Evolutionary conservation across 92 coral and sea anemone genomes (phyloP), one percentile per base, ranked within the genome.

Genomic region (Parazoanthus atlanticus): DNA sequence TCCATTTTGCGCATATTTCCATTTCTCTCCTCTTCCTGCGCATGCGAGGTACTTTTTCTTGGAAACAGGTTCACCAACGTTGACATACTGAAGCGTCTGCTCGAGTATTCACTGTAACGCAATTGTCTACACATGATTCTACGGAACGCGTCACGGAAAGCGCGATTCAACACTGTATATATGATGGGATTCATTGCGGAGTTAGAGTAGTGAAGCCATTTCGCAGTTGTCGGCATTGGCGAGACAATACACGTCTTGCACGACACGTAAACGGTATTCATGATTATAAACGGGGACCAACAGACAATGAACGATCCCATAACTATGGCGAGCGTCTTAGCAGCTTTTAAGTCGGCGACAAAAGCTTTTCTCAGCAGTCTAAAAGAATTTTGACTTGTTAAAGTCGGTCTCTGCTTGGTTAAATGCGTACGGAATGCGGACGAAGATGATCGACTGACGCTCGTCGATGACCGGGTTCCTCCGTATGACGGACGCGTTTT

Each of bases 191-290:
- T 95, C 61, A 95, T 91, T 25, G 96, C 92, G 64, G 96, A 93
- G 89, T 95, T 95, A 28, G 96, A 91, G 84, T 95, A 95, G 85
- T 93, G 95, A 58, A 95, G 96, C 98, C 98, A 95, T 88, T 95
- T 95, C 65, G 92, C 89, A 7, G 91, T 86, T 64, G 85, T 86
- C 36, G 88, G 67, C 46, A 88, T 58, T 0, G 21, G 21, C 5
- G 91, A 86, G n/a, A 91, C 82, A 41, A 95, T 91, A 13, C 81
- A 28, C 4, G 41, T 12, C 41, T 1, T 6, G 54, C 98, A 95
- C 10, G 98, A 82, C 23, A 86, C 94, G 31, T 82, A 41, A 0
- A 95, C 49, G 2, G 90, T 72, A 76, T 93, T 32, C 36, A 93
- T 89, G 7, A 95, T 83, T 54, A 95, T 95, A 41, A 88, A 95